These are phyloP conservation scores for Hydrolagus affinis DNA, from an alignment of 2,113 vertebrate genomes.

Conservation along the genomic window DNA sequence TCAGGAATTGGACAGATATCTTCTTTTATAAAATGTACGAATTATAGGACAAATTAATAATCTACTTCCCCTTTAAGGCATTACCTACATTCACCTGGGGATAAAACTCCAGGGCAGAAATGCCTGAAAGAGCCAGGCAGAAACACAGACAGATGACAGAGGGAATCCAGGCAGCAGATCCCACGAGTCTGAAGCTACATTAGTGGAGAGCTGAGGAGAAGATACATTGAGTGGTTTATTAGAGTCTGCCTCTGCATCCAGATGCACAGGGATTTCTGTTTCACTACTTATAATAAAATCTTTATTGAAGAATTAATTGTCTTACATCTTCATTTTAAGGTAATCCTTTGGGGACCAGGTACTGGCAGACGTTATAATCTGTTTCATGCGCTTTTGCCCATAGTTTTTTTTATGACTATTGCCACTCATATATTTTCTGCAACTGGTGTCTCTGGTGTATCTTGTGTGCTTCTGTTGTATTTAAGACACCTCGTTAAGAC, in stretches of 20 bases:
- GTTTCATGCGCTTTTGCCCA: constrained; percentile 12
- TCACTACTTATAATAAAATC: constrained; percentile 33
- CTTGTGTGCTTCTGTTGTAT: not conserved
- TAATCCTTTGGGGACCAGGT: constrained; percentile 21
- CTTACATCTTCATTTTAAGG: constrained; percentile 32
- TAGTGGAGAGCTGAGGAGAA: constrained; percentile 24
- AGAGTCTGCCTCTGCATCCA: constrained; percentile 25
- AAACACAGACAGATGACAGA: constrained; percentile 26
- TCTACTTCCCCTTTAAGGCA: constrained; percentile 22
- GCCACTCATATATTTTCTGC: not conserved
- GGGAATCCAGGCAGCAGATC: constrained; percentile 23
- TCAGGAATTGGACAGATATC: not conserved
- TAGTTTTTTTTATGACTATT: constrained; percentile 14
- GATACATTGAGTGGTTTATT: constrained; percentile 32
- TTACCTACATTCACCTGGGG: constrained; percentile 4
- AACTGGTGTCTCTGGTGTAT: not conserved
- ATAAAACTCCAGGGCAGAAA: constrained; percentile 8
- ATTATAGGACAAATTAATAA: not conserved
- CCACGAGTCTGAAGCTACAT: constrained; percentile 25
- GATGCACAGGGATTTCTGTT: constrained; percentile 29
- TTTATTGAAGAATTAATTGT: constrained; percentile 33
- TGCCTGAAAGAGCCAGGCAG: constrained; percentile 25
- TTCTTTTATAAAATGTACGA: not conserved
- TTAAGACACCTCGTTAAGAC: not conserved
- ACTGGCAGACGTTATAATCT: constrained; percentile 29